Conservation (phyloP, 2,113 vertebrate genomes). For the Notothenia coriiceps region DNA sequence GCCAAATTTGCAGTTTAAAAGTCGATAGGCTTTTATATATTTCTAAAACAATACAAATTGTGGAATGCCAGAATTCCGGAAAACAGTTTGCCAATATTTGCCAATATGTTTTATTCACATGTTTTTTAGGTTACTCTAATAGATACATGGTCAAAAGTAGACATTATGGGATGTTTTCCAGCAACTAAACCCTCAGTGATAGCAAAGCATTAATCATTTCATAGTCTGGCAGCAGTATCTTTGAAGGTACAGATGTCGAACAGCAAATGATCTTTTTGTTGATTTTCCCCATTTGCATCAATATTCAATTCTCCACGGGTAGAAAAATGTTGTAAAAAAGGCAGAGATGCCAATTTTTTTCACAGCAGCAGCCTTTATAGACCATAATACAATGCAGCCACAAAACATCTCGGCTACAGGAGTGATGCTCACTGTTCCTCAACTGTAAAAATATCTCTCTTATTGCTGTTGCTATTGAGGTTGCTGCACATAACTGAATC, state of each 20-base stretch:
- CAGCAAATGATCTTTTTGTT: conserved; percentile 37
- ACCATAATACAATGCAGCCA: conserved; percentile 3
- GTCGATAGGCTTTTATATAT: not conserved
- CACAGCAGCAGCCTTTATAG: conserved; percentile 9
- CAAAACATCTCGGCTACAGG: conserved; percentile 16
- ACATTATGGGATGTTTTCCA: conserved; percentile 2
- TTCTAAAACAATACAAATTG: not conserved
- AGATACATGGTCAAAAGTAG: conserved; percentile 1
- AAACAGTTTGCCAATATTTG: not conserved
- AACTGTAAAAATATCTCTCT: not conserved
- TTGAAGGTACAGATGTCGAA: conserved; percentile 39
- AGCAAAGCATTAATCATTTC: conserved; percentile 15
- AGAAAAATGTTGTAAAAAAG: conserved; percentile 14
- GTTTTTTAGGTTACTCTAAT: not conserved
- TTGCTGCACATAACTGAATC: conserved; percentile 11
- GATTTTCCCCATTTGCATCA: conserved; percentile 34
- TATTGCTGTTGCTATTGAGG: conserved; percentile 17
- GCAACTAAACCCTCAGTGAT: not conserved
- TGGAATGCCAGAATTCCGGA: not conserved
- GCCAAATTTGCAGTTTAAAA: not conserved
- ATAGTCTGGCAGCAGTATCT: conserved; percentile 27
- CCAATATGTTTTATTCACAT: not conserved
- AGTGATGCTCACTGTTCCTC: conserved; percentile 42
- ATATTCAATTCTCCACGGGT: not conserved
- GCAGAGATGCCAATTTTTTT: conserved; percentile 31